Percentiles rank a stretch among this genome's conserved stretches.
These are phyloP conservation scores for Polyploca ridens DNA, from an alignment of 2,888 invertebrate genomes.

Conservation along the genomic window DNA sequence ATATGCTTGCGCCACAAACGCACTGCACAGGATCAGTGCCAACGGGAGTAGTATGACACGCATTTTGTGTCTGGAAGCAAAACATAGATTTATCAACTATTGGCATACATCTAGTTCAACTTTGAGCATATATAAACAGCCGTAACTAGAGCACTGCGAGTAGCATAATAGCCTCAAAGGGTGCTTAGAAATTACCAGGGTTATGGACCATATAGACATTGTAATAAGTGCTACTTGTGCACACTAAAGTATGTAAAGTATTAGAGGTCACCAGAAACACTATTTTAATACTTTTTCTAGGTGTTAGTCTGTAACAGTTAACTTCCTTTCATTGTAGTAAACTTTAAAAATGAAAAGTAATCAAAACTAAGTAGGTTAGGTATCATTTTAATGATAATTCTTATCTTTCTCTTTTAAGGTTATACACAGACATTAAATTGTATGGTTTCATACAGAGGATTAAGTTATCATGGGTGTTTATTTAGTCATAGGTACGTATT, in stretches of 20 bases:
- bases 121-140: background rate
- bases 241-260: too few species aligned
- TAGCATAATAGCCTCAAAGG: too few species aligned
- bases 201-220: too few species aligned
- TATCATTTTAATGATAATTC: conserved; percentile 22
- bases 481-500: background rate
- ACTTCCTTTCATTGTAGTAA: too few species aligned
- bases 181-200: too few species aligned
- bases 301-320: too few species aligned
- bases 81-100: background rate
- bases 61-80: conserved; percentile 48
- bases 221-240: too few species aligned
- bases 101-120: background rate
- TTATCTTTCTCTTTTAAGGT: conserved; percentile 48
- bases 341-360: too few species aligned
- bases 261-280: too few species aligned
- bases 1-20: conserved; percentile 60
- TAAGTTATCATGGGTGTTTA: background rate
- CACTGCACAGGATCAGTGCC: conserved; percentile 61
- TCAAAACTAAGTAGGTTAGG: background rate
- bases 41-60: conserved; percentile 58
- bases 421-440: conserved; percentile 26
- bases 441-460: conserved; percentile 32
- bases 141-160: too few species aligned
- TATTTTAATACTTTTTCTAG: too few species aligned